Evolutionary conservation across 2,888 invertebrate species (phyloP), one percentile per base, ranked within the genome.

Genomic region (Tyria jacobaeae): DNA sequence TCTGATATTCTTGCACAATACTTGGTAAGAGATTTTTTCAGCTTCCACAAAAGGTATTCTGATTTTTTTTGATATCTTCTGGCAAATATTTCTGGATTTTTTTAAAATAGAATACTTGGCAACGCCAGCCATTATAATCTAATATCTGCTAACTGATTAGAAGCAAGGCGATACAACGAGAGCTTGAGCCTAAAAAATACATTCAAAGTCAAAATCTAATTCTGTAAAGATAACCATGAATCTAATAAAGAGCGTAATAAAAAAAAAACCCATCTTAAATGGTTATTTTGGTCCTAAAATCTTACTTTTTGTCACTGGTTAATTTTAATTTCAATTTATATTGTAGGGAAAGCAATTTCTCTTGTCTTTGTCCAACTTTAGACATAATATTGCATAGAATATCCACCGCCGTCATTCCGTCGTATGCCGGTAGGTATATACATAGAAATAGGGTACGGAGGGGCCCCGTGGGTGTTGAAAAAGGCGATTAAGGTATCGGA

Each of bases 241-340:
- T 68, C 63, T 60, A 71, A 75, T 75, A 73, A 58, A 62, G 55
- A 59, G 10, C 31, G 17, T 21, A 60, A 55, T 27, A 27, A 48
- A 49, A 68, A n/a, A 54, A 27, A 64, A 60, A 66, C 62, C 21
- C 41, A 47, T 60, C 62, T 52, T 72, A 72, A 66, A 53, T 57
- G 60, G 4, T 15, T 34, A 59, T 25, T 53, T 66, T 72, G 56
- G n/a, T 57, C 15, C 12, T 25, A 44, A 60, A 64, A 63, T 62
- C 76, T 60, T 47, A 52, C 59, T 62, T 74, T 17, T 57, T 51
- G 55, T 55, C 47, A n/a, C 60, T 51, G 41, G 10, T 25, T 39
- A 51, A 58, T 50, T 52, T 50, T 67, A 68, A 76, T 76, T 67
- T 68, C 62, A 67, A 74, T 74, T 60, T 71, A 73, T 71, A 71